Conservation (phyloP, 1,140 invertebrate species). For the Calosoma granatense region DNA sequence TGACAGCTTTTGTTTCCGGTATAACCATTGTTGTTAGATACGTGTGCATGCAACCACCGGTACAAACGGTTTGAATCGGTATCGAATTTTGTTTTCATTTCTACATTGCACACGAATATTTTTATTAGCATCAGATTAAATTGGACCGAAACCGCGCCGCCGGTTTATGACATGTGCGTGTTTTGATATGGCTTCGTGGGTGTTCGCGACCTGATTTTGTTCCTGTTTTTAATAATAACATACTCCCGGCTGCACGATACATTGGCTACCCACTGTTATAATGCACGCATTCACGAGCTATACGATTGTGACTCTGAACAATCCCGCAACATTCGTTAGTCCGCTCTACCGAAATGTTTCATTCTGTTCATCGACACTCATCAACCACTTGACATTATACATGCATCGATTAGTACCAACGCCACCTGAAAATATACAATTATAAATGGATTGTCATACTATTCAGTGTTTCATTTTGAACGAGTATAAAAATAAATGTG, state of each 20-base stretch:
- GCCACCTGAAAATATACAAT: no score
- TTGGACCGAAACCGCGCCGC: background rate
- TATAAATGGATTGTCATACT: no score
- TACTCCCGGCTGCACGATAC: background rate
- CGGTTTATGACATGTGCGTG: background rate
- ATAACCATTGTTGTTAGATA: background rate
- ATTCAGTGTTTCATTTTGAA: no score
- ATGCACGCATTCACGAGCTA: background rate
- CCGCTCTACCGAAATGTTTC: no score
- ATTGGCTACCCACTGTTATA: background rate
- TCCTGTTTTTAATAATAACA: background rate
- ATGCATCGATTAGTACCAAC: no score
- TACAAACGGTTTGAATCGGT: background rate
- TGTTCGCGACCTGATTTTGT: background rate
- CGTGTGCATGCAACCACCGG: background rate
- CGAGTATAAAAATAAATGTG: no score
- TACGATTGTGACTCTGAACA: no score
- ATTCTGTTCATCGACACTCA: no score
- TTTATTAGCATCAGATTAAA: constrained; percentile 3
- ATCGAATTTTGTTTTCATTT: background rate
- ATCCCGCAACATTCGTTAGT: no score
- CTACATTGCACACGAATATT: background rate
- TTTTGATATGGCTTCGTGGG: background rate
- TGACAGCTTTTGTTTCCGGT: constrained; percentile 1
- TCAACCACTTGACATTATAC: no score